Percentiles rank a stretch among this genome's conserved stretches.
Conservation (phyloP, 2,797 vertebrate genomes). For the Podarcis lilfordi region DNA sequence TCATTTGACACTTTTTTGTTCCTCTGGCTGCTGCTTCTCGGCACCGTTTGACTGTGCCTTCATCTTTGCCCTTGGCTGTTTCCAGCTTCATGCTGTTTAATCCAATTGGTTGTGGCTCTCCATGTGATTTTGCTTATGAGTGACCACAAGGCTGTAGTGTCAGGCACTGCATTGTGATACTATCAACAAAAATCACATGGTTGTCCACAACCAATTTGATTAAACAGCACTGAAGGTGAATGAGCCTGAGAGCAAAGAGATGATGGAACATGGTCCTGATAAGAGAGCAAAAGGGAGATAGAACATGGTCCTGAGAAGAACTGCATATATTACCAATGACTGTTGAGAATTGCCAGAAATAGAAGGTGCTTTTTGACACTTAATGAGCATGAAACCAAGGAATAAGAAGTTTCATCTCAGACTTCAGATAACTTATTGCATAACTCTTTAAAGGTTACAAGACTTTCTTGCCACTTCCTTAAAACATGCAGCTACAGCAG, state of each 20-base stretch:
- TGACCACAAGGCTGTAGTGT: neutral
- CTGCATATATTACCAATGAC: neutral
- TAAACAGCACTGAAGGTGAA: neutral
- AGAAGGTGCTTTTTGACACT: neutral
- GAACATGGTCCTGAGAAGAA: neutral
- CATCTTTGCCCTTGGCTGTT: neutral
- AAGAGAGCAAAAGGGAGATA: neutral
- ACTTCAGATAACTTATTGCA: neutral
- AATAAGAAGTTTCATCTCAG: constrained; percentile 1
- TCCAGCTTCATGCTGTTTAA: constrained; percentile 3
- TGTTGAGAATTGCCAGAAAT: neutral
- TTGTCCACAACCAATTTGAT: neutral
- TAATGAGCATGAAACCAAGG: neutral
- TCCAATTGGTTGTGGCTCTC: neutral
- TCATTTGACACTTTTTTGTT: neutral
- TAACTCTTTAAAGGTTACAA: constrained; percentile 14
- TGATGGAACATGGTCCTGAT: neutral
- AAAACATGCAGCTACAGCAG: neutral
- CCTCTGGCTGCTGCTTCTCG: neutral
- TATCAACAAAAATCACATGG: neutral
- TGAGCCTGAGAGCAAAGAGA: neutral
- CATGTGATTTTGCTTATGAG: neutral
- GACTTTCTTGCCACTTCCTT: neutral
- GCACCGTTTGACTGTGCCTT: neutral
- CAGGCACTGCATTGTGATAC: neutral